These are phyloP conservation scores for Bombus difficillimus DNA, from an alignment of 1,140 invertebrate genomes.

Conservation along the genomic window DNA sequence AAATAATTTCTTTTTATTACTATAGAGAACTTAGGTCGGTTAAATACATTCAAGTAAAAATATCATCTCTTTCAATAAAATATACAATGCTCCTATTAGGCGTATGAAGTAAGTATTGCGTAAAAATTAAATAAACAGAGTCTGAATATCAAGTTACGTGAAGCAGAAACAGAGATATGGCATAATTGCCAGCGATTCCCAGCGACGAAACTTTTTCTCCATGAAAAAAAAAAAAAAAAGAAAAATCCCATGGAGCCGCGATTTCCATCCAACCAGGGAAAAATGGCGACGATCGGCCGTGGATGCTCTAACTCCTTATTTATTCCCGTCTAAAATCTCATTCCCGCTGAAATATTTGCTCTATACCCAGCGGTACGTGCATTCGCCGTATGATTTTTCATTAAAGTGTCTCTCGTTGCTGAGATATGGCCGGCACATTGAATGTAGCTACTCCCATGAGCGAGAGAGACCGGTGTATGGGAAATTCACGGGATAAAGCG, in stretches of 20 bases:
- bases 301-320: slow-evolving; percentile 73
- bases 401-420: slow-evolving; percentile 80
- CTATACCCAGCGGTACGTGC: slow-evolving; percentile 76
- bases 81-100: too few species aligned
- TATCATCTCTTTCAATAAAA: too few species aligned
- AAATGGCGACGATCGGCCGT: slow-evolving; percentile 25
- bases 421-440: slow-evolving; percentile 82
- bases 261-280: slow-evolving; percentile 19
- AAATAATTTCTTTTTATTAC: too few species aligned
- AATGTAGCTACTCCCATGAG: slow-evolving; percentile 79
- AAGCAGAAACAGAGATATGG: background rate
- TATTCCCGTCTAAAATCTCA: slow-evolving; percentile 82
- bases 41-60: too few species aligned
- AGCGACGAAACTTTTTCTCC: background rate
- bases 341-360: slow-evolving; percentile 80
- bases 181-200: background rate
- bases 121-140: background rate
- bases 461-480: slow-evolving; percentile 62
- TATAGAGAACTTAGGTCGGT: too few species aligned
- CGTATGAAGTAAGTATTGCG: too few species aligned
- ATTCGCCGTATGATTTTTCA: slow-evolving; percentile 83
- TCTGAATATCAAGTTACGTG: background rate
- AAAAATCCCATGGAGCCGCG: background rate
- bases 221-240: background rate
- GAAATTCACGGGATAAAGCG: slow-evolving; percentile 32